A percentile compares a stretch with the other conserved stretches of the same genome.
Evolutionary conservation across 2,797 vertebrate genomes (phyloP).

Genomic region (Calcarius lapponicus): DNA sequence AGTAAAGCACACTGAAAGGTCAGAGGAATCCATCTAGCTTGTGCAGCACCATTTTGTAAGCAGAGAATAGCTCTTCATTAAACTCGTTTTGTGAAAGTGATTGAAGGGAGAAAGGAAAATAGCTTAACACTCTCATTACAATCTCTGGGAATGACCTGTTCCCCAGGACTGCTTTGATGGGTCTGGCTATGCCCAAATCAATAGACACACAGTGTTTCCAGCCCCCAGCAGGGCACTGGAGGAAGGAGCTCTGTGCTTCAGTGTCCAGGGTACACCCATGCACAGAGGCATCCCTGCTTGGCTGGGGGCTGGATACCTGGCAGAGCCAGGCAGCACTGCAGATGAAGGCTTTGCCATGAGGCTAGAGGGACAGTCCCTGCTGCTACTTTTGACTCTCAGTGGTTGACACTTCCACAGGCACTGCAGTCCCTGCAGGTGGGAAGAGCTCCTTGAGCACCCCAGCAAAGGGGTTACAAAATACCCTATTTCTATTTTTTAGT

Average conservation of each 20-base stretch:
- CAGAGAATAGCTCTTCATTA: constrained; percentile 40
- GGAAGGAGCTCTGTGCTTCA: background rate
- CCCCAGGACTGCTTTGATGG: accelerated
- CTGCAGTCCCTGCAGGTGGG: accelerated
- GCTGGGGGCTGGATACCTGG: background rate
- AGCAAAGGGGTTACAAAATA: background rate
- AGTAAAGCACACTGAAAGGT: constrained; percentile 42
- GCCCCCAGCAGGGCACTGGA: background rate
- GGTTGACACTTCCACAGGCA: background rate
- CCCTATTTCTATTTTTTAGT: background rate
- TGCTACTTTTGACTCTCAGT: background rate
- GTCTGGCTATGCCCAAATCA: background rate
- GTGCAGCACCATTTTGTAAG: constrained; percentile 41
- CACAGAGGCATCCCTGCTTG: background rate
- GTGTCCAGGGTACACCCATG: background rate
- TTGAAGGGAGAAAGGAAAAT: constrained; percentile 22
- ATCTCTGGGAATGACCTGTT: constrained; percentile 1
- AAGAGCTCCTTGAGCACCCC: background rate
- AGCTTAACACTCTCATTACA: background rate
- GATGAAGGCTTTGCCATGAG: background rate
- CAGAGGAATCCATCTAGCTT: constrained; percentile 42
- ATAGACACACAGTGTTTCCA: background rate
- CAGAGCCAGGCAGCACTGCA: background rate
- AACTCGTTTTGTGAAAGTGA: background rate
- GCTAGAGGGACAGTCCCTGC: background rate